phyloP scores from a whole-genome alignment of 2,888 invertebrate species.

The Dastarcus helophoroides region DNA sequence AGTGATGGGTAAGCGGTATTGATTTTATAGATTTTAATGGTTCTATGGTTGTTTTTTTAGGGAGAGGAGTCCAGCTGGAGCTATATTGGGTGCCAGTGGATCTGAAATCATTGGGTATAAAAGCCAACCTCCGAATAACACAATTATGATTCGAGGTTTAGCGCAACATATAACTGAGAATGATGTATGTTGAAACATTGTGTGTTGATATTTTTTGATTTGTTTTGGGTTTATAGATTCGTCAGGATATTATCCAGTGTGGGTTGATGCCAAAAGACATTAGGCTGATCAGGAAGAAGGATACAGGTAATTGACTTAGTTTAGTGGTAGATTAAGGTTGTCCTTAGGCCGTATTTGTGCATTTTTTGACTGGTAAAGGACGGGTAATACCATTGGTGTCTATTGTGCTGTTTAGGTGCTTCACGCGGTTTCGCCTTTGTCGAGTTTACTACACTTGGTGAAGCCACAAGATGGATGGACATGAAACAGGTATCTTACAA shows the following conservation, averaged over 20 bases:
- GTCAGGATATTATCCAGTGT: slow-evolving; percentile 62
- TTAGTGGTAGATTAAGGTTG: slow-evolving; percentile 22
- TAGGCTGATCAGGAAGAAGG: slow-evolving; percentile 69
- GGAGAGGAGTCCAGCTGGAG: slow-evolving; percentile 33
- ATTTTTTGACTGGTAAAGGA: slow-evolving; percentile 34
- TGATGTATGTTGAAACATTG: slow-evolving; percentile 47
- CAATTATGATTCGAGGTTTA: slow-evolving; percentile 63
- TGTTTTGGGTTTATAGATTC: slow-evolving; percentile 46
- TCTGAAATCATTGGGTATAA: slow-evolving; percentile 38
- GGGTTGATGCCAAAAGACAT: slow-evolving; percentile 70
- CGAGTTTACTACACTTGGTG: slow-evolving; percentile 81
- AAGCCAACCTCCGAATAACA: slow-evolving; percentile 45
- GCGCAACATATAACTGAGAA: slow-evolving; percentile 66
- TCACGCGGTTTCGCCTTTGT: slow-evolving; percentile 85
- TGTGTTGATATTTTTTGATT: slow-evolving; percentile 5
- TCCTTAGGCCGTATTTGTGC: slow-evolving; percentile 47
- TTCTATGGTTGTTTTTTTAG: slow-evolving; percentile 22
- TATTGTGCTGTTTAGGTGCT: slow-evolving; percentile 68
- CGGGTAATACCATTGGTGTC: slow-evolving; percentile 38
- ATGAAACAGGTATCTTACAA: slow-evolving; percentile 65
- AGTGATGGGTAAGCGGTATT: slow-evolving; percentile 34
- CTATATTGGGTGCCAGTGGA: slow-evolving; percentile 35
- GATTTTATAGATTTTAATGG: slow-evolving; percentile 16
- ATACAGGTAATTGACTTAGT: slow-evolving; percentile 55
- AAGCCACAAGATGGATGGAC: slow-evolving; percentile 87